Evolutionary conservation across 1,140 invertebrate species (phyloP).

Genomic region (Drosophila sulfurigaster): DNA sequence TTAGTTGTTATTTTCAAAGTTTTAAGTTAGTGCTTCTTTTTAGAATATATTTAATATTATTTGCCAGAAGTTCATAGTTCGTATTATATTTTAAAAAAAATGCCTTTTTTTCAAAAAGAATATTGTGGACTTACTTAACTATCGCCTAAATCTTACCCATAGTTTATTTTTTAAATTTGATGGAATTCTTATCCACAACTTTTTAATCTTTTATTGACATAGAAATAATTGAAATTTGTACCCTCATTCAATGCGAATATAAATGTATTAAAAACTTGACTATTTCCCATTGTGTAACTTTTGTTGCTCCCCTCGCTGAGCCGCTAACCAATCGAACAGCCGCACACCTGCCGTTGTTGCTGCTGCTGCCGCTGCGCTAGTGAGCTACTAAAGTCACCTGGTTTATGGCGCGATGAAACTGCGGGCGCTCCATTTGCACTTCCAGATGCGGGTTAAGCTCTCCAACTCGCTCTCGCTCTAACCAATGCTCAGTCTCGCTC

Average conservation of each 20-base stretch:
- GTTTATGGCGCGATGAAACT: conserved; percentile 72
- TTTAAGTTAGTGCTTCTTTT: too few relatives aligned
- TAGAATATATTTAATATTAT: too few relatives aligned
- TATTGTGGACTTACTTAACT: too few relatives aligned
- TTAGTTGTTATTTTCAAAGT: too few relatives aligned
- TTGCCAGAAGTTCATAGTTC: too few relatives aligned
- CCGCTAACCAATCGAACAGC: conserved; percentile 28
- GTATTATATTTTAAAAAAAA: too few relatives aligned
- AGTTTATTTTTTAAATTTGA: too few relatives aligned
- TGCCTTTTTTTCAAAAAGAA: too few relatives aligned
- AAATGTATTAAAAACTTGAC: neutral
- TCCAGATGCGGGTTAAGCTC: conserved; percentile 45
- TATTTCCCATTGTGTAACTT: neutral
- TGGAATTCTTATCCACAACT: too few relatives aligned
- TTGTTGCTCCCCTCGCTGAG: conserved; percentile 5
- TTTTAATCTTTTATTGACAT: too few relatives aligned
- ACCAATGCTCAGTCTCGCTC: neutral
- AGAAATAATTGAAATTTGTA: too few relatives aligned
- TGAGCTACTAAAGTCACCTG: conserved; percentile 76
- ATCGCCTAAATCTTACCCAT: too few relatives aligned
- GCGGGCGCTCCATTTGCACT: conserved; percentile 71
- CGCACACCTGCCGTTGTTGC: conserved; percentile 54
- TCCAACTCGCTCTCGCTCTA: conserved; percentile 16
- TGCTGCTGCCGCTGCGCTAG: conserved; percentile 37
- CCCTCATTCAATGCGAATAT: neutral